These are phyloP conservation scores for Villa cingulata DNA, from an alignment of 2,888 invertebrate genomes.

Conservation along the genomic window DNA sequence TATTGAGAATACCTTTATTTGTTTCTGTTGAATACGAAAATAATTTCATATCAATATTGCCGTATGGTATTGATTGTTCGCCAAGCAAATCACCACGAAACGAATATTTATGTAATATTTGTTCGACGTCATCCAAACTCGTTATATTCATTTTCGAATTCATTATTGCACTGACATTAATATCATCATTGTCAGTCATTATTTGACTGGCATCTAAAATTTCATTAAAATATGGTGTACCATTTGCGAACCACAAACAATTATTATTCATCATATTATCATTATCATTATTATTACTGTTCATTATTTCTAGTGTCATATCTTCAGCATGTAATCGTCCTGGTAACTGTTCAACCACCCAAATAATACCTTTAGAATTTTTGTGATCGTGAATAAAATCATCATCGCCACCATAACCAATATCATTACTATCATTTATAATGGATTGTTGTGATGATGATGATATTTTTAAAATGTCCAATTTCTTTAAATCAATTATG, in stretches of 20 bases:
- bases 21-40: slow-evolving; percentile 30
- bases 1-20: slow-evolving; percentile 30
- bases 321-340: slow-evolving; percentile 43
- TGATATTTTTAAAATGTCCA: slow-evolving; percentile 22
- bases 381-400: slow-evolving; percentile 6
- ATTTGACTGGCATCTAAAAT: slow-evolving; percentile 27
- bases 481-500: slow-evolving; percentile 54
- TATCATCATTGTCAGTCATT: neutral
- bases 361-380: slow-evolving; percentile 37
- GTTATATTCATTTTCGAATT: slow-evolving; percentile 15
- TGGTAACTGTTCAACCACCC: slow-evolving; percentile 68
- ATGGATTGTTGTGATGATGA: slow-evolving; percentile 21
- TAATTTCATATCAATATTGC: slow-evolving; percentile 34
- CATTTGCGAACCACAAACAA: slow-evolving; percentile 55
- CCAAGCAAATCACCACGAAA: slow-evolving; percentile 34
- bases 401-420: neutral
- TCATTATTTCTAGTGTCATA: slow-evolving; percentile 6
- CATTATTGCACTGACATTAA: neutral
- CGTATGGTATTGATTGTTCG: slow-evolving; percentile 32
- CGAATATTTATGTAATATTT: slow-evolving; percentile 26
- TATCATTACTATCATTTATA: slow-evolving; percentile 9
- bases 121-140: slow-evolving; percentile 29
- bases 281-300: neutral
- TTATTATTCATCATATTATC: slow-evolving; percentile 28
- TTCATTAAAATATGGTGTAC: slow-evolving; percentile 30